Evolutionary conservation across 2,113 vertebrate genomes (phyloP).

Genomic region (Delphinapterus leucas): DNA sequence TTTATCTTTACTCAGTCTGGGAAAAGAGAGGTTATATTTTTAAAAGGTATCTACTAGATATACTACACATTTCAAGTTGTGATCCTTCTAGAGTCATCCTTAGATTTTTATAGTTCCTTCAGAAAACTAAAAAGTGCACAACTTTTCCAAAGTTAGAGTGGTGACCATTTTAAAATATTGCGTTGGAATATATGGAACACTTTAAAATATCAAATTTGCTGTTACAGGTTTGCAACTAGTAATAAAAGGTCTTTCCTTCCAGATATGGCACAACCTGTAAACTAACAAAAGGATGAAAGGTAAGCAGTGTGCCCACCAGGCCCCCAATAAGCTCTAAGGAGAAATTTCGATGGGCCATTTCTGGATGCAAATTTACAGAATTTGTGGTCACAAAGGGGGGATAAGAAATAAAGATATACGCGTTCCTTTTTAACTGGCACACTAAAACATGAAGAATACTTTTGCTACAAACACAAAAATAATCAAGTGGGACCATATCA

Average conservation of each 20-base stretch:
- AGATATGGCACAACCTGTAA: not conserved
- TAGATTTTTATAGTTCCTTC: slow-evolving; percentile 15
- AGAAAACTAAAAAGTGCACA: slow-evolving; percentile 1
- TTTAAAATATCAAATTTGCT: slow-evolving; percentile 6
- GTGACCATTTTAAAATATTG: not conserved
- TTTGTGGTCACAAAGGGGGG: not conserved
- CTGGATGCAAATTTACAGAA: not conserved
- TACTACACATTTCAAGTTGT: not conserved
- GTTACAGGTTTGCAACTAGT: slow-evolving; percentile 12
- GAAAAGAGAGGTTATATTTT: slow-evolving; percentile 6
- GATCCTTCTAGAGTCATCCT: not conserved
- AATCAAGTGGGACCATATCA: not conserved
- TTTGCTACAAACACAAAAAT: slow-evolving; percentile 2
- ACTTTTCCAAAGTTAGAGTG: not conserved
- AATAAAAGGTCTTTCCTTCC: not conserved
- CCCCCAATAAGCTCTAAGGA: not conserved
- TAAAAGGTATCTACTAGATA: not conserved
- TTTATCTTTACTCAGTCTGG: not conserved
- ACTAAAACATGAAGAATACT: not conserved
- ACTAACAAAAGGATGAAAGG: not conserved
- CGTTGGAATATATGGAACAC: not conserved
- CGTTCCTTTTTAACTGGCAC: not conserved
- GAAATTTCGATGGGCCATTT: not conserved
- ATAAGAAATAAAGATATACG: not conserved
- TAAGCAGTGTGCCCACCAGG: not conserved